Evolutionary conservation across 2,888 invertebrate genomes (phyloP).

Genomic region (Chymomyza caudatula): DNA sequence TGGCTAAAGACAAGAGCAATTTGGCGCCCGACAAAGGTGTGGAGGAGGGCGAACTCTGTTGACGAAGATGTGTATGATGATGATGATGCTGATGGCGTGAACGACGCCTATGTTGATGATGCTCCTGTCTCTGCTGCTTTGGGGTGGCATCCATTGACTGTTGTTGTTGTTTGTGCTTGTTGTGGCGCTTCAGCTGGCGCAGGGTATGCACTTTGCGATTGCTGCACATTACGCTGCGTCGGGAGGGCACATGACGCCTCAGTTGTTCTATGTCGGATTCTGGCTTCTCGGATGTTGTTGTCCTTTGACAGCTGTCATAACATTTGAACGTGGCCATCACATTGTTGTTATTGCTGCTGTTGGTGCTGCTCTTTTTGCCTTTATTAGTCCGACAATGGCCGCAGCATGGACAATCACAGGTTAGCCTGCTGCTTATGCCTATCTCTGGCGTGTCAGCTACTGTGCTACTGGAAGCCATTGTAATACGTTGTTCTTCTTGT

Average conservation of each 20-base stretch:
- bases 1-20: conserved; percentile 61
- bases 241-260: conserved; percentile 56
- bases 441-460: conserved; percentile 19
- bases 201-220: conserved; percentile 62
- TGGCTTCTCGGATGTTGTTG: neutral
- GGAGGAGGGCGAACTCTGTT: conserved; percentile 18
- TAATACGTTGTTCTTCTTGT: neutral
- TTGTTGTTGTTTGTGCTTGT: conserved; percentile 38
- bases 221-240: conserved; percentile 63
- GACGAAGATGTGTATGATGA: conserved; percentile 20
- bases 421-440: conserved; percentile 46
- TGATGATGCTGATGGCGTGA: conserved; percentile 3
- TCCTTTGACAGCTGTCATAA: conserved; percentile 20
- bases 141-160: conserved; percentile 10
- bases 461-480: too few relatives aligned
- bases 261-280: conserved; percentile 3
- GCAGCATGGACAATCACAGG: conserved; percentile 72
- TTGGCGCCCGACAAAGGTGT: conserved; percentile 57
- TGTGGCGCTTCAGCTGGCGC: conserved; percentile 68
- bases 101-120: conserved; percentile 1
- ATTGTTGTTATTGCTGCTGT: conserved; percentile 7
- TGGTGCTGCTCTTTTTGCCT: neutral
- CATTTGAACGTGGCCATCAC: conserved; percentile 21
- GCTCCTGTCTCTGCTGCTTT: conserved; percentile 14
- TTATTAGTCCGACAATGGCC: conserved; percentile 49